Conservation (phyloP, 1,140 invertebrate genomes). For the Listronotus oregonensis region DNA sequence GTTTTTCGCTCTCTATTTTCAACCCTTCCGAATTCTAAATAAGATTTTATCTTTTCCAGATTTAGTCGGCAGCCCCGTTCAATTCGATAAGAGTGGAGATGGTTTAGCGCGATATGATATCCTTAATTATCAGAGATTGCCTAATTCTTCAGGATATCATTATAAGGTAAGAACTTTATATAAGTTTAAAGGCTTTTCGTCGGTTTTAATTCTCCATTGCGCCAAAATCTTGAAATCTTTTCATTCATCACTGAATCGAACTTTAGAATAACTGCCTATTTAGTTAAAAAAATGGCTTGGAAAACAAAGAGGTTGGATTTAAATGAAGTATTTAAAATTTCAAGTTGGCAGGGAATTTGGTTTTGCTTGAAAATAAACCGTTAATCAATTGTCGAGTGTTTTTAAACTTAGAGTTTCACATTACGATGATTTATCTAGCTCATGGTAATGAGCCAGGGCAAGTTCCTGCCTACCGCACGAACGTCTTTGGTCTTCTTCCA, state of each 20-base stretch:
- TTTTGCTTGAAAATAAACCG: too few relatives aligned
- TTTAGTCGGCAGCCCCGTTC: constrained; percentile 67
- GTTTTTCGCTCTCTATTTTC: background rate
- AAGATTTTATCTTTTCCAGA: constrained; percentile 58
- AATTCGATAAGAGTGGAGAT: constrained; percentile 70
- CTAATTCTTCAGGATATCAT: constrained; percentile 64
- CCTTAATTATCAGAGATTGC: constrained; percentile 62
- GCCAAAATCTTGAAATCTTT: background rate
- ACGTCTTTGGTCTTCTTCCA: too few relatives aligned
- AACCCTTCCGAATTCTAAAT: background rate
- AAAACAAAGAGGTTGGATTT: too few relatives aligned
- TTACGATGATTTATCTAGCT: too few relatives aligned
- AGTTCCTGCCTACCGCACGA: too few relatives aligned
- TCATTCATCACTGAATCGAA: background rate
- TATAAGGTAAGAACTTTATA: constrained; percentile 61
- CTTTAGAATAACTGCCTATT: background rate
- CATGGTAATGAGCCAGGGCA: too few relatives aligned
- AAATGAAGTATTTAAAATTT: too few relatives aligned
- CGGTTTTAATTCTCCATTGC: background rate
- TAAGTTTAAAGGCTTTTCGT: constrained; percentile 1
- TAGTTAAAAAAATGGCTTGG: too few relatives aligned
- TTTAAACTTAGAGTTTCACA: too few relatives aligned
- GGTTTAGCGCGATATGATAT: constrained; percentile 71
- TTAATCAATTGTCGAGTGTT: too few relatives aligned
- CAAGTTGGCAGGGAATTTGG: too few relatives aligned